Base-by-base conservation (phyloP, 2,113 vertebrate species). In the Lontra canadensis region DNA sequence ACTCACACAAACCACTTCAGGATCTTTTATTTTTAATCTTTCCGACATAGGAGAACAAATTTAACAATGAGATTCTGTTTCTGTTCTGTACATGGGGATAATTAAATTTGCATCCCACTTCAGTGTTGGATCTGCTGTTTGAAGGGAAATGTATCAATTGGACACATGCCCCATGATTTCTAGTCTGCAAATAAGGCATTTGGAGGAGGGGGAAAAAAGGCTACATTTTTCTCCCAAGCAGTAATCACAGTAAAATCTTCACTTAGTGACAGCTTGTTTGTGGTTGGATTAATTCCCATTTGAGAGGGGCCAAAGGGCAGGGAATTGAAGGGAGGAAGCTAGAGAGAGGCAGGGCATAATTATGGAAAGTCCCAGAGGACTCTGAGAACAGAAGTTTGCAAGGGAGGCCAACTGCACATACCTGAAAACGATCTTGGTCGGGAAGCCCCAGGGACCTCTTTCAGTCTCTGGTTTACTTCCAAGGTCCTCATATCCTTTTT, bases 71-170 rank as follows among this genome's bases (percentile, higher is more conserved):
- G 98, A 99, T 98, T 98, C 98, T 9, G 69, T 98, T 99, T 98
- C 98, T 98, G 98, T 98, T 99, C 98, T 97, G 96, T 98, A 98
- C 98, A 98, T 98, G 98, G 98, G 98, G 98, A 99, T 98, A 99
- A 99, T 99, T 99, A 98, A 98, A 99, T 99, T 99, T 98, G 98
- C 98, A 98, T 99, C 98, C 98, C 95, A 95, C 98, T 98, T 98
- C 95, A 97, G 98, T 95, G 55, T 94, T 91, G 83, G 97, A 98
- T 98, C 98, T 98, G 98, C 95, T 98, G 82, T 98, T 98, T 98
- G 98, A 98, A 98, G 98, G 97, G 96, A 98, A 98, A 98, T 98
- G 98, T 96, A 98, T 98, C 98, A 98, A 98, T 99, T 99, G 98
- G 98, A 98, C 98, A 98, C 96, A 98, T 98, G 98, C 98, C 98